These are phyloP conservation scores for Drosophila subquinaria DNA, from an alignment of 2,888 invertebrate genomes.

Conservation along the genomic window DNA sequence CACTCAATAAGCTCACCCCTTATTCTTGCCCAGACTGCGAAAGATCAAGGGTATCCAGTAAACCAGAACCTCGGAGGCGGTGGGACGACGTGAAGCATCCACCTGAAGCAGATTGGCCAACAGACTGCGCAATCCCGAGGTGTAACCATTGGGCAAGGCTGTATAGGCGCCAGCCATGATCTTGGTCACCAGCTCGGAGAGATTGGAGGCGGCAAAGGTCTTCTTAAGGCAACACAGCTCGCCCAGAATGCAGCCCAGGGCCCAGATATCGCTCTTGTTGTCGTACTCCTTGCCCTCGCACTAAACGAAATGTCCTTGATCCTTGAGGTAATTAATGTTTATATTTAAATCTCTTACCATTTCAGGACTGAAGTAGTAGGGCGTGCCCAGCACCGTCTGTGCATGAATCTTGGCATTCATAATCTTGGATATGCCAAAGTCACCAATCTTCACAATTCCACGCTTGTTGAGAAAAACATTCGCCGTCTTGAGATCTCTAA, in stretches of 20 bases:
- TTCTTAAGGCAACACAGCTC: conserved; percentile 91
- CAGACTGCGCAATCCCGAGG: conserved; percentile 88
- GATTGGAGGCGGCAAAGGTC: conserved; percentile 90
- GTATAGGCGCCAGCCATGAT: conserved; percentile 90
- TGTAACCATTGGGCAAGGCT: conserved; percentile 89
- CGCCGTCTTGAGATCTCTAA: conserved; percentile 90
- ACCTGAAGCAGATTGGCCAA: conserved; percentile 88
- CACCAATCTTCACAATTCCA: conserved; percentile 90
- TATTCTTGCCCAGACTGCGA: conserved; percentile 84
- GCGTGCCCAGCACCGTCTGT: conserved; percentile 90
- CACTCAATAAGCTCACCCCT: conserved; percentile 74
- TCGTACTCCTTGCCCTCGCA: conserved; percentile 92
- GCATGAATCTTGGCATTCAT: conserved; percentile 89
- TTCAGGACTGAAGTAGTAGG: conserved; percentile 91
- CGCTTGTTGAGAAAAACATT: conserved; percentile 90
- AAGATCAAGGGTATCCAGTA: conserved; percentile 86
- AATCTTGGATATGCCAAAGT: conserved; percentile 92
- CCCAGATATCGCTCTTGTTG: conserved; percentile 92
- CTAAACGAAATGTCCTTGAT: conserved; percentile 81
- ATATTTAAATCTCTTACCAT: conserved; percentile 86
- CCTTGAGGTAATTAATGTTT: neutral
- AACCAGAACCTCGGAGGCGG: conserved; percentile 88
- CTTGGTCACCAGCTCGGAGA: conserved; percentile 90
- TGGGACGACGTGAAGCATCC: conserved; percentile 88
- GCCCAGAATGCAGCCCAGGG: conserved; percentile 91